These are phyloP conservation scores for Julus scandinavius DNA, from an alignment of 2,888 invertebrate species.

Conservation along the genomic window DNA sequence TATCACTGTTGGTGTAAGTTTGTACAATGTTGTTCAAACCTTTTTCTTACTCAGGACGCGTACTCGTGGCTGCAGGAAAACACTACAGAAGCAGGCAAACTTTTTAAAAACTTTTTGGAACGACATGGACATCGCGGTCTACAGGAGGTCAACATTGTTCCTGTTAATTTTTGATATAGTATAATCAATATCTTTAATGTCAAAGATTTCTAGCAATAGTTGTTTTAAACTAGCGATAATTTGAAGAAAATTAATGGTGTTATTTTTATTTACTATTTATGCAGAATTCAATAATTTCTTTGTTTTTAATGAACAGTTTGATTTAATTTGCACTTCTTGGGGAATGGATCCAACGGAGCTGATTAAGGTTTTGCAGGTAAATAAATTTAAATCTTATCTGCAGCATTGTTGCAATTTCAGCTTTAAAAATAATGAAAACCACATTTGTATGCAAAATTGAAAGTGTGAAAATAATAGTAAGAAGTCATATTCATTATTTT, in stretches of 20 bases:
- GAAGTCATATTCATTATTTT: too few relatives aligned
- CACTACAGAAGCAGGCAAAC: neutral
- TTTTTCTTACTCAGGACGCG: slow-evolving; percentile 44
- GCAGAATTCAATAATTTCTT: too few relatives aligned
- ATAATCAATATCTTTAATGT: too few relatives aligned
- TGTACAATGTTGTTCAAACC: neutral
- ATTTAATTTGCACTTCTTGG: slow-evolving; percentile 49
- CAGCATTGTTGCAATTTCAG: neutral
- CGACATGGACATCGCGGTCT: slow-evolving; percentile 53
- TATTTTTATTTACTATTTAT: too few relatives aligned
- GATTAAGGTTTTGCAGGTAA: slow-evolving; percentile 52
- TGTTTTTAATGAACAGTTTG: slow-evolving; percentile 45
- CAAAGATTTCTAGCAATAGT: too few relatives aligned
- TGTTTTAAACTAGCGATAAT: too few relatives aligned
- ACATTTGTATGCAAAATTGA: too few relatives aligned
- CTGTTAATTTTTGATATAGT: neutral
- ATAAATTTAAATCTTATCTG: neutral
- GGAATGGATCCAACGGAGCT: slow-evolving; percentile 45
- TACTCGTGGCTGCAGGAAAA: neutral
- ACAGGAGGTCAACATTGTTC: slow-evolving; percentile 40
- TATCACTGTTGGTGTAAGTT: neutral
- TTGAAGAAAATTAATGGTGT: too few relatives aligned
- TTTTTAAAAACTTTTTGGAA: slow-evolving; percentile 33
- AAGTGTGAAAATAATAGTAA: too few relatives aligned
- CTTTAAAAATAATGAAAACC: neutral